Evolutionary conservation across 2,113 vertebrate species (phyloP).

Genomic region (Fulica atra): DNA sequence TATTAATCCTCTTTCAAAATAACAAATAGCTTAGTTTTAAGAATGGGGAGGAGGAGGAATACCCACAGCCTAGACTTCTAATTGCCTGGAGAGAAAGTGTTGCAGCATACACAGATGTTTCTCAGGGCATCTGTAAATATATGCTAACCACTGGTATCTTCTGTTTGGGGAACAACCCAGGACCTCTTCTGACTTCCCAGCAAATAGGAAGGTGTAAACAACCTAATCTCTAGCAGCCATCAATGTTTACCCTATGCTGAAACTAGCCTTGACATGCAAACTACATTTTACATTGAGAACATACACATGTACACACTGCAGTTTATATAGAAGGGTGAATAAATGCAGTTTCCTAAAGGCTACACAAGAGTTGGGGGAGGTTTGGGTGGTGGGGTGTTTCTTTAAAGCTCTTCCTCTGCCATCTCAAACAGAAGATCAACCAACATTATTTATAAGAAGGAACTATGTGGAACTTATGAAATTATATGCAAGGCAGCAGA

Average conservation of each 20-base stretch:
- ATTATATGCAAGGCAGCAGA: neutral
- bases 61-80: neutral
- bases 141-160: neutral
- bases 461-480: neutral
- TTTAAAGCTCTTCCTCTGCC: neutral
- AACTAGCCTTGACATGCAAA: neutral
- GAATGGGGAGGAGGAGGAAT: neutral
- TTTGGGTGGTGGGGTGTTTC: neutral
- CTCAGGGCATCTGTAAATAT: neutral
- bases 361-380: no score
- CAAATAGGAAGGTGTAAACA: neutral
- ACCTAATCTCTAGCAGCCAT: neutral
- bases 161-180: neutral
- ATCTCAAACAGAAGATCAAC: neutral
- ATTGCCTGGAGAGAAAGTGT: neutral
- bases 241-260: neutral
- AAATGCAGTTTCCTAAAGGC: neutral
- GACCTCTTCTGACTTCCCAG: neutral
- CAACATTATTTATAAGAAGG: neutral
- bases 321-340: neutral
- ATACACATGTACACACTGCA: neutral
- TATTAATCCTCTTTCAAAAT: neutral
- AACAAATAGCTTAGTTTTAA: neutral
- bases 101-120: neutral
- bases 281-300: neutral